A percentile compares a stretch with the other conserved stretches of the same genome.
Evolutionary conservation across 2,113 vertebrate genomes (phyloP).

Genomic region (Rhinogobius similis): DNA sequence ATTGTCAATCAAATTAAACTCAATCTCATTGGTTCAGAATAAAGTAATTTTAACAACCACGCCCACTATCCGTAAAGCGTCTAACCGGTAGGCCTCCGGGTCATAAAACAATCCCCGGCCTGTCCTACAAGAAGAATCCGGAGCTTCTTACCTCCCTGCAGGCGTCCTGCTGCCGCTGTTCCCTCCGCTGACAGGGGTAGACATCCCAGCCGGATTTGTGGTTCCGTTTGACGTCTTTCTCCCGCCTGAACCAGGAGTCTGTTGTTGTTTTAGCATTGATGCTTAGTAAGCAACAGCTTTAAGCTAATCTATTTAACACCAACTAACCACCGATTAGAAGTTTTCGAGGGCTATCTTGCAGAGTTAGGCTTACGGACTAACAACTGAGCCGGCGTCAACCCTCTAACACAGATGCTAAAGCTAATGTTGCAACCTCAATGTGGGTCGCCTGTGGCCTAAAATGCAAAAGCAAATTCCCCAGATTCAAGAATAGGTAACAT

Average conservation of each 20-base stretch:
- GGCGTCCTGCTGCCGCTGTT: conserved; percentile 72
- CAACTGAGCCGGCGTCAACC: conserved; percentile 58
- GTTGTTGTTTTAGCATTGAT: conserved; percentile 79
- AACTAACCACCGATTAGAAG: conserved; percentile 24
- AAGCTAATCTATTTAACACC: conserved; percentile 45
- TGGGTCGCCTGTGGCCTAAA: conserved; percentile 64
- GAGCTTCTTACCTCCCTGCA: conserved; percentile 69
- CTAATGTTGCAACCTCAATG: conserved; percentile 53
- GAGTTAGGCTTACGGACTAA: conserved; percentile 35
- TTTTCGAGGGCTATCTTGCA: conserved; percentile 33
- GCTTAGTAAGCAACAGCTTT: conserved; percentile 50
- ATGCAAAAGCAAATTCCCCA: conserved; percentile 30
- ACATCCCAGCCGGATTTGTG: conserved; percentile 68
- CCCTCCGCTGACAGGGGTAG: conserved; percentile 71
- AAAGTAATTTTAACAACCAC: conserved; percentile 37
- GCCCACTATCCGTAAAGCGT: conserved; percentile 54
- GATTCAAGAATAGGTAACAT: conserved; percentile 25
- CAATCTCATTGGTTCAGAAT: conserved; percentile 44
- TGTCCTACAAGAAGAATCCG: conserved; percentile 42
- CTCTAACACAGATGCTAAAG: conserved; percentile 51
- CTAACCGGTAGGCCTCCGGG: conserved; percentile 77
- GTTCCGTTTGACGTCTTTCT: conserved; percentile 78
- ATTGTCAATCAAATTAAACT: conserved; percentile 39
- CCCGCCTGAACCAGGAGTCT: conserved; percentile 72
- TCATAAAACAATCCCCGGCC: conserved; percentile 58